Percentiles rank a stretch among this genome's conserved stretches.
These are phyloP conservation scores for Pinctada fucata DNA, from an alignment of 2,888 invertebrate genomes.

Conservation along the genomic window DNA sequence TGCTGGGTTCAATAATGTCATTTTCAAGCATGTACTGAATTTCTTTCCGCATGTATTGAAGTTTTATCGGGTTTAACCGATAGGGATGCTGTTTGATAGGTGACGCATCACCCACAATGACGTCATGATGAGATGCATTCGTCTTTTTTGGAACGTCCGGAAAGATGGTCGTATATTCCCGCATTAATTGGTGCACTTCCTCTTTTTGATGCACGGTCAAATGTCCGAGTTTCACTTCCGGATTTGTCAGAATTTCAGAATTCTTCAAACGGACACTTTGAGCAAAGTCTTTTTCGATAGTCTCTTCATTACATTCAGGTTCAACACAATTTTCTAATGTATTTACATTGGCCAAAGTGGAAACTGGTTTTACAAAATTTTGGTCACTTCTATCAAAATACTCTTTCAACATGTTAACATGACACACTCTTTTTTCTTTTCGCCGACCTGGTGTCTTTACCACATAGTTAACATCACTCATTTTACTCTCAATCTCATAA, in stretches of 20 bases:
- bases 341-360: not conserved
- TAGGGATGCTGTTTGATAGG: conserved; percentile 49
- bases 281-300: too few relatives aligned
- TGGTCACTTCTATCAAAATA: conserved; percentile 38
- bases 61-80: conserved; percentile 40
- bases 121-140: conserved; percentile 37
- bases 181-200: conserved; percentile 34
- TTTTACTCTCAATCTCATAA: conserved; percentile 35
- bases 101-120: conserved; percentile 31
- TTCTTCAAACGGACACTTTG: conserved; percentile 25
- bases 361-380: not conserved
- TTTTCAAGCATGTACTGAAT: conserved; percentile 50
- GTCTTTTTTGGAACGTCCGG: conserved; percentile 41
- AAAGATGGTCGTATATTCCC: conserved; percentile 43
- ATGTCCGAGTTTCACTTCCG: conserved; percentile 36
- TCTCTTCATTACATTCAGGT: too few relatives aligned
- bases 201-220: not conserved
- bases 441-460: conserved; percentile 43
- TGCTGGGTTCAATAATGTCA: conserved; percentile 53
- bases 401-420: conserved; percentile 45
- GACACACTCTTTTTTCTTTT: conserved; percentile 38
- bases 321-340: not conserved
- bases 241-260: conserved; percentile 36
- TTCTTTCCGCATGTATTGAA: conserved; percentile 38
- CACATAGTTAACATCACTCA: conserved; percentile 40